These are phyloP conservation scores for Chascanopsetta lugubris DNA, from an alignment of 2,113 vertebrate genomes.

Conservation along the genomic window DNA sequence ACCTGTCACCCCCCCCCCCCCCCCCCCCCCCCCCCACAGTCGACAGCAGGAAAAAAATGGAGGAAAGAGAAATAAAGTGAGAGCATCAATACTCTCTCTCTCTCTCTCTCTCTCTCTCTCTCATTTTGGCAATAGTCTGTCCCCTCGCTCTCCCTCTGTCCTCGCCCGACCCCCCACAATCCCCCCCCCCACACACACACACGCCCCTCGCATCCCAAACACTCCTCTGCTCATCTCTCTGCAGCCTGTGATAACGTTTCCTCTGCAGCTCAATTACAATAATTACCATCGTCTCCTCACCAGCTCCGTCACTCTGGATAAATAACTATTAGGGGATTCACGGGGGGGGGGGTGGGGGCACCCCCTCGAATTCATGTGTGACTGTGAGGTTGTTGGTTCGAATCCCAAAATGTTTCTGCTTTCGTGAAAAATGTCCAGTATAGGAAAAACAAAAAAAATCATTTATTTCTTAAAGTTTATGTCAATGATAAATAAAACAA, in stretches of 20 bases:
- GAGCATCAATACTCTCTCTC: background rate
- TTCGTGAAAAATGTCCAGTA: background rate
- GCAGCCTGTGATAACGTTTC: slow-evolving; percentile 41
- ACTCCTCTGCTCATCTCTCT: slow-evolving; percentile 27
- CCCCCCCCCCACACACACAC: background rate
- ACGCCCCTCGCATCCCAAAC: background rate
- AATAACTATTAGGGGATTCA: slow-evolving; percentile 48
- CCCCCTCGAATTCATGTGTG: background rate
- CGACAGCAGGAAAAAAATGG: background rate
- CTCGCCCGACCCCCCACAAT: background rate
- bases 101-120: background rate
- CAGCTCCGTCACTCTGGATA: slow-evolving; percentile 55
- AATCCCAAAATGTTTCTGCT: background rate
- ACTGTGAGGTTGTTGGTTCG: background rate
- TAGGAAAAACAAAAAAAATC: too few species aligned
- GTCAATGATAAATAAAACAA: background rate
- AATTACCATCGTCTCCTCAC: slow-evolving; percentile 61
- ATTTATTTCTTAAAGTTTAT: background rate
- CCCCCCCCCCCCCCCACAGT: background rate
- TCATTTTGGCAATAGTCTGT: too few species aligned
- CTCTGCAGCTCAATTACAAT: slow-evolving; percentile 63
- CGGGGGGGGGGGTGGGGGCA: too few species aligned
- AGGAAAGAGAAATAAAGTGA: slow-evolving; percentile 20
- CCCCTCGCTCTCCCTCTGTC: background rate
- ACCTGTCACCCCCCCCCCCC: background rate